A percentile compares a stretch with the other conserved stretches of the same genome.
These are phyloP conservation scores for Eulemur rubriventer DNA, from an alignment of 2,797 vertebrate genomes.

Conservation along the genomic window DNA sequence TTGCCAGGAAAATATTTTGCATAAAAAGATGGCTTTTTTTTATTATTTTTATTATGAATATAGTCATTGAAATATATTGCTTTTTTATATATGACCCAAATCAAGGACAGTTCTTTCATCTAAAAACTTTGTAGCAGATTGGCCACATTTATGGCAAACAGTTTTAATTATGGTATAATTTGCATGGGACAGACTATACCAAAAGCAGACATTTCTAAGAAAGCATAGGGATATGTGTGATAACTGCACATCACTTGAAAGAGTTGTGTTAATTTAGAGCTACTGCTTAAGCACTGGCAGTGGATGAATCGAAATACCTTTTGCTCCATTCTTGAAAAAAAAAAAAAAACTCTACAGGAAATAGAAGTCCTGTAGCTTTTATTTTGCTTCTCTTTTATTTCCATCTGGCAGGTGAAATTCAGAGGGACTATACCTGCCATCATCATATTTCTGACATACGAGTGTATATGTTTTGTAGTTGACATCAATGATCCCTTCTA, in stretches of 20 bases:
- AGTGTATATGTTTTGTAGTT: not conserved
- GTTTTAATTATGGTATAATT: slow-evolving; percentile 35
- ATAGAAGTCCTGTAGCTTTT: slow-evolving; percentile 4
- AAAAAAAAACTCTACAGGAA: not conserved
- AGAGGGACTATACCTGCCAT: not conserved
- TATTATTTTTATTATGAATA: not conserved
- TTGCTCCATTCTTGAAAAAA: not conserved
- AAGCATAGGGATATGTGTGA: not conserved
- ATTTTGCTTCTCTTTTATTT: slow-evolving; percentile 41
- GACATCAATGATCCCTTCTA: not conserved
- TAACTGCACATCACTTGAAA: not conserved
- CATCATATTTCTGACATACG: slow-evolving; percentile 5
- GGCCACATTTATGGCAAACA: not conserved
- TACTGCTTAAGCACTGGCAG: not conserved
- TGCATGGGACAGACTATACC: slow-evolving; percentile 11
- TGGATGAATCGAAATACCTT: not conserved
- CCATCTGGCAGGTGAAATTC: slow-evolving; percentile 32
- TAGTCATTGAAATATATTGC: not conserved
- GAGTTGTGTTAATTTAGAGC: not conserved
- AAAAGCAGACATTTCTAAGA: slow-evolving; percentile 45
- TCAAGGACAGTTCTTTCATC: not conserved
- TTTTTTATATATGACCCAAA: not conserved
- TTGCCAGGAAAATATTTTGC: slow-evolving; percentile 54
- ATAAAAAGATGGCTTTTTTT: slow-evolving; percentile 1
- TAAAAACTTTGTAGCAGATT: not conserved